These are phyloP conservation scores for Ganaspis sp. DNA, from an alignment of 1,140 invertebrate genomes.

Conservation along the genomic window DNA sequence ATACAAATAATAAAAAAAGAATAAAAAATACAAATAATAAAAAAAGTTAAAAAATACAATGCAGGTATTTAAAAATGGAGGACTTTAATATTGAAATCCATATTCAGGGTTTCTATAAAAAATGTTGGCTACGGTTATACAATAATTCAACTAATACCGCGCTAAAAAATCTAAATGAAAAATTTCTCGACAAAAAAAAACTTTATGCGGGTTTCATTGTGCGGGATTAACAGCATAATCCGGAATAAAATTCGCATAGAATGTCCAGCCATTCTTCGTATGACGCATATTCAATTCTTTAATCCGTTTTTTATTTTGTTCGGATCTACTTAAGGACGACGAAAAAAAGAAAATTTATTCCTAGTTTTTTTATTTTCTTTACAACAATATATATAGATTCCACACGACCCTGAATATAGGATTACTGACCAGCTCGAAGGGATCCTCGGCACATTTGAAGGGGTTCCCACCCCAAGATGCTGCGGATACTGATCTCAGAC, in stretches of 20 bases:
- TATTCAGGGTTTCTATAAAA: too few relatives aligned
- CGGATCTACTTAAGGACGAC: neutral
- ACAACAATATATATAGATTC: neutral
- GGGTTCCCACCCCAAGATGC: slow-evolving; percentile 11
- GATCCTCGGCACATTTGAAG: neutral
- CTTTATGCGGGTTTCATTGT: neutral
- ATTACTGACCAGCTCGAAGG: slow-evolving; percentile 14
- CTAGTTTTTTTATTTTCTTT: neutral
- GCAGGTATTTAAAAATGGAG: too few relatives aligned
- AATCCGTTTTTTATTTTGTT: neutral
- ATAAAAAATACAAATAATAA: too few relatives aligned
- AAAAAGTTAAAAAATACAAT: too few relatives aligned
- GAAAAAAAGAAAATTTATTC: neutral
- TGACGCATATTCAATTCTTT: neutral
- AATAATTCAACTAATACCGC: too few relatives aligned
- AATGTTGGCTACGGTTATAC: too few relatives aligned
- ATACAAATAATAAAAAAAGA: too few relatives aligned
- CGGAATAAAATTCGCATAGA: neutral
- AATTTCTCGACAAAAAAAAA: neutral
- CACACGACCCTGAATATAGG: slow-evolving; percentile 9
- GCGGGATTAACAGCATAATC: neutral
- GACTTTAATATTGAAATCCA: too few relatives aligned
- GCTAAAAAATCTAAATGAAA: neutral
- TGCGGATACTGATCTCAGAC: slow-evolving; percentile 29
- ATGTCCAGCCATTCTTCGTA: neutral